Base-by-base conservation (phyloP, 2,113 vertebrate species). In the Semnornis frantzii region DNA sequence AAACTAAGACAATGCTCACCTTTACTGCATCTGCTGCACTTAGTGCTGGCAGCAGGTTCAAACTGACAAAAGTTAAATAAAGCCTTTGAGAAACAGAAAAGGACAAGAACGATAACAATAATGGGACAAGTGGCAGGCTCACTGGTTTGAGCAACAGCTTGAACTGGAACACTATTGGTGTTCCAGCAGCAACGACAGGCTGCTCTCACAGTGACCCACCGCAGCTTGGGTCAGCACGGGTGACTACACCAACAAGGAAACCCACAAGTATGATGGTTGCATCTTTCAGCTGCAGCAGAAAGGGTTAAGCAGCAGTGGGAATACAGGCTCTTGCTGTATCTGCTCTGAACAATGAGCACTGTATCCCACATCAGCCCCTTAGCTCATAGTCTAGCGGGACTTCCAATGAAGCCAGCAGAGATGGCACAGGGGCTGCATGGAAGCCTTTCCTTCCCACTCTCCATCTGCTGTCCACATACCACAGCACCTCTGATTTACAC, bases 281-380 rank as follows among this genome's bases (percentile, higher is more conserved):
- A 7, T 57, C 42, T 46, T 30, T 33, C 58, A 8, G 9, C 19
- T 57, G 58, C 55, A 80, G n/a, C 8, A 14, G 25, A 55, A 75
- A 34, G 20, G 63, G 34, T 23, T 59, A 72, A 66, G n/a, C 27
- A n/a, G 48, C 50, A 46, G 31, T 1, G 1, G 33, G 5, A 59
- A 16, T 25, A 25, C 24, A 7, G 5, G 8, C 24, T 69, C 19
- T 37, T 72, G 33, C 50, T 1, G 2, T 12, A 50, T 10, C 28
- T 10, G 10, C 48, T 66, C 25, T 0, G 0, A 88, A 57, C 8
- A 10, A 19, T 0, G 0, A 15, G 14, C 1, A 0, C 34, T 74
- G 27, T 11, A 17, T 71, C 18, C 6, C 9, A 17, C 1, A 0
- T 7, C 71, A 37, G 6, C 12, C 12, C 15, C 28, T 82, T 39